These are phyloP conservation scores for Ophion costatus DNA, from an alignment of 2,888 invertebrate species.

Conservation along the genomic window DNA sequence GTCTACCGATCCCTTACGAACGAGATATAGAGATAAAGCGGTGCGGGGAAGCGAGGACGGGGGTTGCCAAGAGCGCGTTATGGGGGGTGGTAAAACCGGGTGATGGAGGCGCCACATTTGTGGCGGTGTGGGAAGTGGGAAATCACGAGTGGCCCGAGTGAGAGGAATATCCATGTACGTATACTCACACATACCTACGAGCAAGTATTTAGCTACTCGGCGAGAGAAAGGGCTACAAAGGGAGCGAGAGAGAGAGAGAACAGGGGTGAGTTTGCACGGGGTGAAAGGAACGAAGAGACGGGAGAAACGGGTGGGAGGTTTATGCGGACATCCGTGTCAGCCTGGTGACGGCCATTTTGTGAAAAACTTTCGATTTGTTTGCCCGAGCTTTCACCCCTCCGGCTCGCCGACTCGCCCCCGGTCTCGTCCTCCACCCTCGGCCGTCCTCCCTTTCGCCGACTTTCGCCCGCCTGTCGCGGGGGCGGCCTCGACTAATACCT, in stretches of 20 bases:
- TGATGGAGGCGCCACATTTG: constrained; percentile 83
- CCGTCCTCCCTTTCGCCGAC: constrained; percentile 58
- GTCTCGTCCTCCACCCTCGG: constrained; percentile 1
- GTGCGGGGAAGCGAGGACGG: constrained; percentile 41
- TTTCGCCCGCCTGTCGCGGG: constrained; percentile 69
- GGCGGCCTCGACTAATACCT: constrained; percentile 77
- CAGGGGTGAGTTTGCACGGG: constrained; percentile 49
- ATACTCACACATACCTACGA: not conserved
- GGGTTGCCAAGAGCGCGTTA: constrained; percentile 55
- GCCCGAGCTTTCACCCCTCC: constrained; percentile 62
- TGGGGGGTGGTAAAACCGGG: constrained; percentile 80
- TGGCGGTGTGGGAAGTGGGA: constrained; percentile 82
- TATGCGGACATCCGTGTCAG: constrained; percentile 82
- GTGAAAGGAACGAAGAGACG: constrained; percentile 51
- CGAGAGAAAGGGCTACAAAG: constrained; percentile 69
- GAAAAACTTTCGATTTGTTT: constrained; percentile 82
- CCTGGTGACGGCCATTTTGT: constrained; percentile 83
- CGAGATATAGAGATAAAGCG: constrained; percentile 26
- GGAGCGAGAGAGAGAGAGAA: constrained; percentile 67
- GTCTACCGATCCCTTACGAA: constrained; percentile 37
- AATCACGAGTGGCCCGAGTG: constrained; percentile 81
- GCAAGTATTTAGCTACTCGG: constrained; percentile 22
- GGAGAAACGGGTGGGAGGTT: constrained; percentile 70
- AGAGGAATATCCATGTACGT: constrained; percentile 51
- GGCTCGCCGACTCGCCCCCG: constrained; percentile 48